Percentiles rank a stretch among this genome's conserved stretches.
Conservation (phyloP, 2,888 invertebrate genomes). For the Tenthredo distinguenda region DNA sequence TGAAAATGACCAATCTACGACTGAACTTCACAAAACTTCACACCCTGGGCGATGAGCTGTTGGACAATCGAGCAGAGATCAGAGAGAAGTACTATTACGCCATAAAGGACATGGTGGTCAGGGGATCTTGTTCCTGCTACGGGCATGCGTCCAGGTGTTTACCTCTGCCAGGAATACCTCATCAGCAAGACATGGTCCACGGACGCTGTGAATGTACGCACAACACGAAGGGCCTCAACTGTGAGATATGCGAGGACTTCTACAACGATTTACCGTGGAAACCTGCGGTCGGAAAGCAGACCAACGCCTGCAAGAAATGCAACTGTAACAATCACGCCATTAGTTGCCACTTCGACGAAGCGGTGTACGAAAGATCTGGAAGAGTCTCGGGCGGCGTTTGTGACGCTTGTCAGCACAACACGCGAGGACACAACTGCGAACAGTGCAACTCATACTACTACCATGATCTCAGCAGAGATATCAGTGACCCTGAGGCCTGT, state of each 20-base stretch:
- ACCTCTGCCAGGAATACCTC: slow-evolving; percentile 87
- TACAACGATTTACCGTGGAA: slow-evolving; percentile 99
- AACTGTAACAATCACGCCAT: slow-evolving; percentile 96
- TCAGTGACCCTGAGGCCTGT: slow-evolving; percentile 94
- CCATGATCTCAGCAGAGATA: slow-evolving; percentile 90
- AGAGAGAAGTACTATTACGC: slow-evolving; percentile 99
- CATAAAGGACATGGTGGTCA: slow-evolving; percentile 97
- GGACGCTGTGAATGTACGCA: slow-evolving; percentile 98
- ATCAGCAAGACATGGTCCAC: slow-evolving; percentile 95
- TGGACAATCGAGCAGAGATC: slow-evolving; percentile 95
- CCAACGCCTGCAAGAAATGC: slow-evolving; percentile 96
- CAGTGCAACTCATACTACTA: slow-evolving; percentile 96
- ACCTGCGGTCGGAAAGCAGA: slow-evolving; percentile 95
- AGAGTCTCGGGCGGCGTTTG: slow-evolving; percentile 97
- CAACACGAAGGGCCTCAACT: slow-evolving; percentile 97
- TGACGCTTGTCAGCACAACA: slow-evolving; percentile 98
- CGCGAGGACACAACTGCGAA: slow-evolving; percentile 97
- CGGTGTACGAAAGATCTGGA: slow-evolving; percentile 94
- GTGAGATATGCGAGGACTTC: slow-evolving; percentile 98
- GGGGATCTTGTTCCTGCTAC: slow-evolving; percentile 99
- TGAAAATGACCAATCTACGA: slow-evolving; percentile 98
- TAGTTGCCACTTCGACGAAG: slow-evolving; percentile 96
- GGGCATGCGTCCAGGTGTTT: slow-evolving; percentile 96
- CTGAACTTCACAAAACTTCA: slow-evolving; percentile 98
- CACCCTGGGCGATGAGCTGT: slow-evolving; percentile 96